A percentile compares a stretch with the other conserved stretches of the same genome.
phyloP scores from a whole-genome alignment of 2,113 vertebrate species.

The Meriones unguiculatus region DNA sequence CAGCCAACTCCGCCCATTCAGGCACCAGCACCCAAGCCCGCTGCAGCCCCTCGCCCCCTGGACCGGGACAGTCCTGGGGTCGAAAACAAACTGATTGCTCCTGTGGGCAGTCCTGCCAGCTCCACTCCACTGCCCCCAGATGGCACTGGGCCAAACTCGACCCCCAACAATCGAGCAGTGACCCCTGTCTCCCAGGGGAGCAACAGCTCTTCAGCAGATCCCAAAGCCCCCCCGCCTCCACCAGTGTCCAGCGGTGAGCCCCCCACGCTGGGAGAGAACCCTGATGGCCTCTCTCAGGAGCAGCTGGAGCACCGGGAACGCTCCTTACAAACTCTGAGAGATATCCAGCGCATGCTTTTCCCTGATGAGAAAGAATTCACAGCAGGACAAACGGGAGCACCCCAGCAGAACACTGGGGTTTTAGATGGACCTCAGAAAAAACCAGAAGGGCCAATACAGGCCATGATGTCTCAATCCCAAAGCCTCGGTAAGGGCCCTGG shows the following conservation, averaged over 20 bases:
- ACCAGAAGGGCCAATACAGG: conserved; percentile 96
- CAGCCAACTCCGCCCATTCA: conserved; percentile 91
- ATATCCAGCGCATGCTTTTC: conserved; percentile 99
- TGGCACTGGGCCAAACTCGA: conserved; percentile 89
- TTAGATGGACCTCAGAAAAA: conserved; percentile 93
- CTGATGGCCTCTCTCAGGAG: conserved; percentile 98
- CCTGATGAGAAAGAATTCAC: conserved; percentile 95
- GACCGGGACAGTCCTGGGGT: conserved; percentile 92
- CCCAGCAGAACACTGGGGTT: conserved; percentile 89
- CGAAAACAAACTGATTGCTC: conserved; percentile 92
- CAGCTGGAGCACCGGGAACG: conserved; percentile 98
- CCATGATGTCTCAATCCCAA: conserved; percentile 99
- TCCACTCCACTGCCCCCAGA: conserved; percentile 91
- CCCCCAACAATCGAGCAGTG: conserved; percentile 89
- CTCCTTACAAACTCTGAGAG: conserved; percentile 96
- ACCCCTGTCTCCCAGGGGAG: conserved; percentile 91
- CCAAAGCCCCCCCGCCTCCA: conserved; percentile 88
- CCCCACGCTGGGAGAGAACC: conserved; percentile 94
- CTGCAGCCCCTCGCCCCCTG: conserved; percentile 86
- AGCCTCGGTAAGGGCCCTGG: conserved; percentile 95
- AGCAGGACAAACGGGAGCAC: conserved; percentile 89
- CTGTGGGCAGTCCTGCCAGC: conserved; percentile 91
- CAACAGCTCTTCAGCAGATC: conserved; percentile 89
- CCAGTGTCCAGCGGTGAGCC: conserved; percentile 93
- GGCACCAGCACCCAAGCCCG: conserved; percentile 88